Percentiles rank a stretch among this genome's conserved stretches.
These are phyloP conservation scores for Neogobius melanostomus DNA, from an alignment of 2,113 vertebrate genomes.

Conservation along the genomic window DNA sequence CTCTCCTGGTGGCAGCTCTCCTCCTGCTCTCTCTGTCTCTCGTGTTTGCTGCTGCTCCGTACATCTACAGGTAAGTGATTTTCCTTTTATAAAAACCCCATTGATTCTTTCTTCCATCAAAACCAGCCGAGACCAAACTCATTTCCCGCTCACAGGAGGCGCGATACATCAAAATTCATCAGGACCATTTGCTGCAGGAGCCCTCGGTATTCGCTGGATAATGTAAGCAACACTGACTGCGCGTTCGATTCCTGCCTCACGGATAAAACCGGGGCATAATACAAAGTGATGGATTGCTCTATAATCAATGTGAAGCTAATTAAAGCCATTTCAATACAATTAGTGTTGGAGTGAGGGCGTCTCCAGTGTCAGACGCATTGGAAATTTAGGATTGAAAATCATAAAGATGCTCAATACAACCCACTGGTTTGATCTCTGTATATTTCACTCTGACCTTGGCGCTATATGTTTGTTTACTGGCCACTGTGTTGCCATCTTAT, in stretches of 20 bases:
- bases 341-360: not conserved
- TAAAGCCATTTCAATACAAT: conserved; percentile 18
- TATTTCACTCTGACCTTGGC: not conserved
- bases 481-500: too few species aligned
- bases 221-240: conserved; percentile 63
- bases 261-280: conserved; percentile 8
- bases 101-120: conserved; percentile 26
- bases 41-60: conserved; percentile 46
- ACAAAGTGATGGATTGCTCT: conserved; percentile 25
- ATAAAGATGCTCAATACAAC: not conserved
- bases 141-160: conserved; percentile 58
- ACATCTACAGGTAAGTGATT: conserved; percentile 66
- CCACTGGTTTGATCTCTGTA: not conserved
- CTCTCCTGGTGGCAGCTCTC: conserved; percentile 68
- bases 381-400: not conserved
- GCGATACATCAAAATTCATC: conserved; percentile 48
- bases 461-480: too few species aligned
- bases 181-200: conserved; percentile 53
- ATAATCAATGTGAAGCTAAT: conserved; percentile 42
- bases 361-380: not conserved
- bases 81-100: conserved; percentile 17
- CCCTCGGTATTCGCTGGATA: conserved; percentile 49
- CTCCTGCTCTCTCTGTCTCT: conserved; percentile 54
- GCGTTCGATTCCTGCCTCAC: conserved; percentile 11
- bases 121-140: conserved; percentile 13